Conservation (phyloP, 2,113 vertebrate genomes). For the Emydura subglobosa region DNA sequence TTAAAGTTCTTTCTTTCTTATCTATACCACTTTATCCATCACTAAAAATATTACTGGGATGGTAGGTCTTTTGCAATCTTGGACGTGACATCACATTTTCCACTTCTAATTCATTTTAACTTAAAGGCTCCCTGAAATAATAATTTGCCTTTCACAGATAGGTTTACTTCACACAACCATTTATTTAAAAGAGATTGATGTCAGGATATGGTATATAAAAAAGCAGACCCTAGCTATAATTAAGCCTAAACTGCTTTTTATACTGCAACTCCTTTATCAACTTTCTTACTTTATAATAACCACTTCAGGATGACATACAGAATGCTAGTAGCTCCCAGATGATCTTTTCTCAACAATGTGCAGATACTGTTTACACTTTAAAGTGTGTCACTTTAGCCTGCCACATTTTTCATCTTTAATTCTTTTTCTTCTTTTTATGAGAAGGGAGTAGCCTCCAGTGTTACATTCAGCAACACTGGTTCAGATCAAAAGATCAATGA, state of each 20-base stretch:
- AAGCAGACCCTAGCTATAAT: background rate
- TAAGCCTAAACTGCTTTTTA: background rate
- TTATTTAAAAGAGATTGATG: background rate
- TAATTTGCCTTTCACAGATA: background rate
- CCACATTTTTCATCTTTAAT: background rate
- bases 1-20: background rate
- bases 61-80: background rate
- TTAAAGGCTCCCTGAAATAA: background rate
- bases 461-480: background rate
- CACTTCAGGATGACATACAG: background rate
- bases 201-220: background rate
- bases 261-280: background rate
- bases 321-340: background rate
- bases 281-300: background rate
- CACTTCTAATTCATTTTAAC: background rate
- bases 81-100: background rate
- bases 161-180: background rate
- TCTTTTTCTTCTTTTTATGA: background rate
- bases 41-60: background rate
- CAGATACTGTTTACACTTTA: background rate
- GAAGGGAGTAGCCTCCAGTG: background rate
- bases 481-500: constrained; percentile 13
- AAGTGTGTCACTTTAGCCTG: background rate
- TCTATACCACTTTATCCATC: background rate
- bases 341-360: background rate